phyloP scores from a whole-genome alignment of 2,113 vertebrate species.

The Quiscalus mexicanus region DNA sequence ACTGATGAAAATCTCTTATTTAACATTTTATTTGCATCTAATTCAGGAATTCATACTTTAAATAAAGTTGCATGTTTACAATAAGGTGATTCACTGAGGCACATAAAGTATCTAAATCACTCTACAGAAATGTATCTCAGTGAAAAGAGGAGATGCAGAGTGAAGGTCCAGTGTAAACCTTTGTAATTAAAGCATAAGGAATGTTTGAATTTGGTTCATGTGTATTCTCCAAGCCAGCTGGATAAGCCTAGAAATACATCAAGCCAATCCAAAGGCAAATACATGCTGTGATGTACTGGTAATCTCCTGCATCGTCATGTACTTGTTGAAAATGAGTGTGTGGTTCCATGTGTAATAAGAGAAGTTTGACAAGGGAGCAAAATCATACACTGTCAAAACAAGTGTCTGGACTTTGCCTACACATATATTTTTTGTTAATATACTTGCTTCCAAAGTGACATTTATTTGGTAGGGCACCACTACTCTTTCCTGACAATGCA shows the following conservation, averaged over 20 bases:
- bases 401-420: constrained; percentile 23
- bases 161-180: background rate
- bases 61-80: constrained; percentile 27
- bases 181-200: constrained; percentile 29
- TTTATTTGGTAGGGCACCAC: constrained; percentile 26
- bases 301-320: background rate
- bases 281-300: background rate
- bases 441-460: constrained; percentile 20
- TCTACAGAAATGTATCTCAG: background rate
- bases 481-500: background rate
- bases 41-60: constrained; percentile 29
- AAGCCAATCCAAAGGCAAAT: constrained; percentile 10
- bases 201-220: background rate
- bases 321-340: background rate
- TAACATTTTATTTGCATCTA: constrained; percentile 32
- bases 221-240: background rate
- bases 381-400: background rate
- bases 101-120: background rate
- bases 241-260: constrained; percentile 11
- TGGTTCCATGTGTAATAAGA: background rate
- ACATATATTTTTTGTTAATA: constrained; percentile 24
- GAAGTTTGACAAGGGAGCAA: constrained; percentile 15
- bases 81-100: background rate
- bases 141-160: background rate
- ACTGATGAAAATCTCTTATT: constrained; percentile 41